These are phyloP conservation scores for Conops quadrifasciatus DNA, from an alignment of 2,888 invertebrate species.

Conservation along the genomic window DNA sequence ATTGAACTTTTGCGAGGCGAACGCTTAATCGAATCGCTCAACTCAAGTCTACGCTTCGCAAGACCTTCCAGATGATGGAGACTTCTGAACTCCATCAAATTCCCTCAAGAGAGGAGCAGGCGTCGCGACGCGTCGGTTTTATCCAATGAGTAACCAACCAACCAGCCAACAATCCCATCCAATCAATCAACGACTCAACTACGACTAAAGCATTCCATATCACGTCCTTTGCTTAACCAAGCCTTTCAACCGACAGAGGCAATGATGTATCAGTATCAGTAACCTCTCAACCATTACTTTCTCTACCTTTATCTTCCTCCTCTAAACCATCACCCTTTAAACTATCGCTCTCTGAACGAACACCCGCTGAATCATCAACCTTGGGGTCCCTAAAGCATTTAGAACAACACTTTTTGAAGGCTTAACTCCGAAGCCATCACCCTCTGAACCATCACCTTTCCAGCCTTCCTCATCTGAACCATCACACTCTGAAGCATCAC, in stretches of 20 bases:
- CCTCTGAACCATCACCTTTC: no score
- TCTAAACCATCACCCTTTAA: slow-evolving; percentile 15
- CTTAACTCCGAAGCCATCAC: no score
- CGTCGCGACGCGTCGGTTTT: neutral
- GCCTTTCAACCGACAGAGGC: neutral
- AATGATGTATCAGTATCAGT: neutral
- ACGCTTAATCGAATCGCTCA: slow-evolving; percentile 24
- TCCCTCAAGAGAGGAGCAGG: no score
- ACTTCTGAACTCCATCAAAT: no score
- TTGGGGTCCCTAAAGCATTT: no score
- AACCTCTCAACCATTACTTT: neutral
- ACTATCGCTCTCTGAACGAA: no score
- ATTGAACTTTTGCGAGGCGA: slow-evolving; percentile 28
- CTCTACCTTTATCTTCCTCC: neutral
- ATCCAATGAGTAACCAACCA: neutral
- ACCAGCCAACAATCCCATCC: neutral
- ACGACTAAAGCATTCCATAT: neutral
- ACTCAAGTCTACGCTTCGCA: slow-evolving; percentile 28
- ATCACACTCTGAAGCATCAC: no score
- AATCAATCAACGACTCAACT: neutral
- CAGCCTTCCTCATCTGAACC: no score
- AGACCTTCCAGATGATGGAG: neutral
- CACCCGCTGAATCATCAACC: no score
- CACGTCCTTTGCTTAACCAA: neutral
- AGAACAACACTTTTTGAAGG: no score